Base-by-base conservation (phyloP, 30 jellyfish, hydroid and myxozoan species). In the Cassiopea xamachana region DNA sequence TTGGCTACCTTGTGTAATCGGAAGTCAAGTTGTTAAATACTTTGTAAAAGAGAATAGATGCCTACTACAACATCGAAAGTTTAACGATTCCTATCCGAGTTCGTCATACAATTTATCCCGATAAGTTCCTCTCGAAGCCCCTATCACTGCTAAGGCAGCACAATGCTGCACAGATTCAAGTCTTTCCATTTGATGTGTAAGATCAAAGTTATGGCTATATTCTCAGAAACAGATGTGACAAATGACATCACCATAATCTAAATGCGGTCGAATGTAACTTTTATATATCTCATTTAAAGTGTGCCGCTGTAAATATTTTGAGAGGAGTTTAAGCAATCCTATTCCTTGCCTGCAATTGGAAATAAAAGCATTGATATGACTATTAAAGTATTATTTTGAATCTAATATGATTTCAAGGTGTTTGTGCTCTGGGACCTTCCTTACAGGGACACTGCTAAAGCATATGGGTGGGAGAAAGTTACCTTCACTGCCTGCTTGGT, bases 111-210 rank as follows among this genome's bases (percentile, higher is more conserved):
- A 1, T 70, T 73, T 85, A 13, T 85, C 76, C 15, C 70, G 79
- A n/a, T 79, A 73, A 1, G 93, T 72, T 1, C 93, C 93, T 48
- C 71, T 85, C 87, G 87, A 85, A 45, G 87, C 87, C 9, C 39
- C 39, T 27, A 0, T 27, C 39, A 27, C 39, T 27, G 39, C 39
- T 27, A 27, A 27, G 39, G 39, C 69, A 58, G 90, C 90, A 58
- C 87, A 46, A 44, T 70, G 73, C 69, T 70, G 93, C 12, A 73
- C 87, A 6, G 87, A n/a, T 73, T 51, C 82, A 60, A 81, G 90
- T 60, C 61, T 81, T 60, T 81, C 90, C 90, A 81, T 60, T 81
- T 19, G 81, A 60, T 81, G 49, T 13, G 84, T 51, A 19, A 60
- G 44, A 7, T 0, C 18, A 60, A 61, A 0, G 44, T 3, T 61